Base-by-base conservation (phyloP, 2,113 vertebrate genomes). In the Chloropsis cyanopogon region DNA sequence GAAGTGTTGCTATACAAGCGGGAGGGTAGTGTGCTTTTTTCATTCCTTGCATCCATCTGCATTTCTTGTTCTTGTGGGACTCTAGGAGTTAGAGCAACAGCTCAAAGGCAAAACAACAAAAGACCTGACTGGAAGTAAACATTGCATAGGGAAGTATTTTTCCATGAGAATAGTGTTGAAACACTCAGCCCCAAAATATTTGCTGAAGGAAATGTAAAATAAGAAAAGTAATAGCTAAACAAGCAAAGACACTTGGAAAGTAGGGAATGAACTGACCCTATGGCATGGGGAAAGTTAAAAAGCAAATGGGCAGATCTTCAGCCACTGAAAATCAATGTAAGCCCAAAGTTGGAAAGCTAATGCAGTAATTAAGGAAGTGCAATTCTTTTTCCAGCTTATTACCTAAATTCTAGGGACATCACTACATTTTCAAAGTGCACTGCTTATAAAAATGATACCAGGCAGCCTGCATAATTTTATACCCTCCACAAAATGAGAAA, bases 81-180 rank as follows among this genome's bases (percentile, higher is more conserved):
- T 81, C 39, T 13, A 88, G 11, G 29, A 53, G 23, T 64, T 75
- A 60, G 52, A 86, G 35, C 26, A 78, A 88, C 29, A 68, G 44
- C 69, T 92, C 35, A 91, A 78, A 96, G 56, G 24, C 69, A 92
- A 78, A 94, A 68, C n/a, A 82, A 75, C 19, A 56, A 59, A 93
- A 64, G 31, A 52, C 23, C 42, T 64, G 9, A 39, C 46, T 89
- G 46, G 65, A 76, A 91, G 44, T 53, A 93, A 91, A 61, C 10
- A 31, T 41, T 69, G 19, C 33, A 61, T 31, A 33, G 20, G 37
- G 29, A 94, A 79, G 16, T 71, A 35, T 89, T 82, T 93, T 53
- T 85, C 53, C 33, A 9, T 60, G 16, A 76, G 57, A 88, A 69
- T 14, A 49, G 1, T 7, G 3, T 54, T 87, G 64, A 79, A 95